Evolutionary conservation across 1,140 invertebrate species (phyloP).

Genomic region (Armadillidium nasatum): DNA sequence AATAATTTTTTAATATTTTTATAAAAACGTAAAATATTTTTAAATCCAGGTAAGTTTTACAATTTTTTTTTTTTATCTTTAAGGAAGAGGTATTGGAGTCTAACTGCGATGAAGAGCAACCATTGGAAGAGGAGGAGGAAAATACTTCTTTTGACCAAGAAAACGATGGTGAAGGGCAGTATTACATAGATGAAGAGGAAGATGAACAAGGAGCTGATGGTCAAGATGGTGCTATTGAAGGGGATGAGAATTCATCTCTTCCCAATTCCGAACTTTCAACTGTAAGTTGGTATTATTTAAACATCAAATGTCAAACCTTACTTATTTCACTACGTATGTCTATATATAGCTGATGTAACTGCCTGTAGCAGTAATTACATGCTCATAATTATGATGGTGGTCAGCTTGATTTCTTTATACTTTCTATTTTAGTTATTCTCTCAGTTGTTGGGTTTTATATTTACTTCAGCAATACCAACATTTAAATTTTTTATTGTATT

Average conservation of each 20-base stretch:
- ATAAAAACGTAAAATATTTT: too few relatives aligned
- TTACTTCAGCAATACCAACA: too few relatives aligned
- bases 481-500: too few relatives aligned
- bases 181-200: conserved; percentile 29
- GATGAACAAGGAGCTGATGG: conserved; percentile 34
- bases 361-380: too few relatives aligned
- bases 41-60: too few relatives aligned
- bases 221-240: conserved; percentile 30
- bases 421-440: too few relatives aligned
- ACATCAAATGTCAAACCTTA: not conserved
- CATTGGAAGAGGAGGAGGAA: conserved; percentile 23
- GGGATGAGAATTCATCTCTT: conserved; percentile 35
- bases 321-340: not conserved
- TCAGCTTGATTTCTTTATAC: too few relatives aligned
- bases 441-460: too few relatives aligned
- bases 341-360: too few relatives aligned
- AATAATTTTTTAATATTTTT: too few relatives aligned
- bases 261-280: conserved; percentile 40
- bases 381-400: too few relatives aligned
- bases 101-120: conserved; percentile 5
- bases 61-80: not conserved
- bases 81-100: conserved; percentile 21
- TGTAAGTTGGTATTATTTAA: conserved; percentile 23
- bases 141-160: conserved; percentile 7
- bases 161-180: conserved; percentile 22